Base-by-base conservation (phyloP, 1,140 invertebrate species). In the Drosophila pallidifrons region DNA sequence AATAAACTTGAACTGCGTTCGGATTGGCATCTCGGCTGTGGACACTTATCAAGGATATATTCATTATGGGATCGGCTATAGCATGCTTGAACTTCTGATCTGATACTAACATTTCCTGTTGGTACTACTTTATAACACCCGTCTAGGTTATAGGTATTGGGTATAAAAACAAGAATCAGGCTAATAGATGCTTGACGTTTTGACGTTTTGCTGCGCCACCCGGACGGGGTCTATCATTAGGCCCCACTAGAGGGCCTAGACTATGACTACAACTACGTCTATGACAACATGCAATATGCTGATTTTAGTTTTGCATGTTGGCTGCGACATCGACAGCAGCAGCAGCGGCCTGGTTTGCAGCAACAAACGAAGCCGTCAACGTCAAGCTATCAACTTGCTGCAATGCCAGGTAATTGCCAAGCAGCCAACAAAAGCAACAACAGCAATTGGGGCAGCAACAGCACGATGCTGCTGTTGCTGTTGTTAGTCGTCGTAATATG, bases 111-210 rank as follows among this genome's bases (percentile, higher is more conserved):
- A 20, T 3, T 20, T 20, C 3, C 20, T 20, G 20, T 0, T 3
- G 20, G 20, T 0, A 20, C 2, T 3, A 20, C 2, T 3, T 20
- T 20, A 20, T 20, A 20, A 20, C 3, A 20, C 20, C 20, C 20
- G 3, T 20, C 20, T 20, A 20, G 2, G 2, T 1, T 20, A 20
- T 3, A 0, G 20, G 20, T 20, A 20, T 1, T 1, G 20, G 20
- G 20, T 25, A 25, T 25, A 25, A 46, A 1, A 49, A 49, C 43
- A 46, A 69, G 25, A 69, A 64, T 76, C 78, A 72, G 75, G 81
- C 85, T 89, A 89, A 88, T 88, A 88, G 85, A 89, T 80, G 85
- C 85, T 89, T 89, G 83, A 88, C 83, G 83, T 88, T 87, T 88
- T 81, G 83, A 88, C 80, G 83, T 88, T 67, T 83, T 89, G 76